Conservation (phyloP, 1,140 invertebrate species). For the Branchinecta lindahli region DNA sequence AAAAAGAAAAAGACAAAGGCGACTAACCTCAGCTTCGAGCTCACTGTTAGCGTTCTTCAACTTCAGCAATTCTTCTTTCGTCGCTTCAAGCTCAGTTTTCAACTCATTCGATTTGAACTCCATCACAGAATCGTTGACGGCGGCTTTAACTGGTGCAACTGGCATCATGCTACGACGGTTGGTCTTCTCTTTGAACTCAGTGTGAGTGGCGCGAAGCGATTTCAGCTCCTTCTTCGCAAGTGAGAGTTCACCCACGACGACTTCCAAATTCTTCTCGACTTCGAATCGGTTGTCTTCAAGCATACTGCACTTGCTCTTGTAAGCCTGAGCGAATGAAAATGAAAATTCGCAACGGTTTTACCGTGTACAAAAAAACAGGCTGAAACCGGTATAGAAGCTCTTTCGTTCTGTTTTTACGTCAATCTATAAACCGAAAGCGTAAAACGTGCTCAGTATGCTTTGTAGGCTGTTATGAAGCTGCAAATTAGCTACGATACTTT, state of each 20-base stretch:
- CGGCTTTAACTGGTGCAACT: neutral
- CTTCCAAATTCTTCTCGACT: neutral
- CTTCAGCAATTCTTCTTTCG: neutral
- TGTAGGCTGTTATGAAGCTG: neutral
- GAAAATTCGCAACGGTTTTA: too few species aligned
- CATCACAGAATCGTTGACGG: neutral
- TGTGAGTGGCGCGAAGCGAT: neutral
- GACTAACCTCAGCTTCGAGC: too few species aligned
- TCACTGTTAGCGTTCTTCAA: too few species aligned
- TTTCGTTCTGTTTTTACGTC: too few species aligned
- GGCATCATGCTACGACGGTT: neutral
- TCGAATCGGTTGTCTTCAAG: neutral
- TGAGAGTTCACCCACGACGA: neutral
- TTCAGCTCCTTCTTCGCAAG: neutral
- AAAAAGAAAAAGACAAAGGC: too few species aligned
- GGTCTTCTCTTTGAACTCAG: neutral
- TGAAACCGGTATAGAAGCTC: too few species aligned
- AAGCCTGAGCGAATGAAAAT: neutral
- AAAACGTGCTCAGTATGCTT: too few species aligned
- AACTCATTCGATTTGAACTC: neutral
- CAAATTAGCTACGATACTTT: neutral
- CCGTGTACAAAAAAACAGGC: too few species aligned
- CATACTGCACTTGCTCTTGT: neutral
- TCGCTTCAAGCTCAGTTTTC: neutral
- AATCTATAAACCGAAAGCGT: too few species aligned